Base-by-base conservation (phyloP, 2,113 vertebrate species). In the Dicerorhinus sumatrensis region DNA sequence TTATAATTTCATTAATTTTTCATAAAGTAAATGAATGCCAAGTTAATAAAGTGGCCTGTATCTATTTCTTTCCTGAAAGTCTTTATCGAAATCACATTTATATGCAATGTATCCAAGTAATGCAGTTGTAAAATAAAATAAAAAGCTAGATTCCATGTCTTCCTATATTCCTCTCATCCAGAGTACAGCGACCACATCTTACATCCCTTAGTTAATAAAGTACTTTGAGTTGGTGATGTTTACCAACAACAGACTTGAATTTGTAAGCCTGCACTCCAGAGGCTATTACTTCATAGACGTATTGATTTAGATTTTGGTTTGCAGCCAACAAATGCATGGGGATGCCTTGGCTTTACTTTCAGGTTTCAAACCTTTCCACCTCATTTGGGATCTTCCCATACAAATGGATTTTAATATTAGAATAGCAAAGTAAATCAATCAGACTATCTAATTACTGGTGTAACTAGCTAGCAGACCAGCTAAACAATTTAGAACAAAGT, bases 1-100 rank as follows among this genome's bases (percentile, higher is more conserved):
- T 92, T 70, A 84, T 17, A 89, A 88, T 72, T 67, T 94, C 73
- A 96, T 96, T 65, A 84, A 84, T 85, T 95, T 96, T 96, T 95
- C 86, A 95, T 95, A 76, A 80, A 29, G 27, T 69, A 92, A 96
- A 89, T 56, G 67, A 93, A 80, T 76, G 51, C 3, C 69, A 96
- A 80, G 39, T 97, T 91, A 93, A 96, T 73, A 70, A 95, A 63
- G 2, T 82, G 6, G 8, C 1, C 48, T 70, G 3, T 42, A 82
- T 36, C 65, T 93, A 76, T 58, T 81, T 82, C 17, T 60, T 72
- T 65, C 27, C 27, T 91, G 8, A 86, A 97, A 46, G 83, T 94
- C 23, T n/a, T 67, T 72, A 94, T 81, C 56, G 82, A 96, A 92
- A 88, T 93, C 67, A 82, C 9, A 73, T 90, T 84, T 95, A 69